phyloP scores from a whole-genome alignment of 2,113 vertebrate genomes.

The Aegotheles bennettii region DNA sequence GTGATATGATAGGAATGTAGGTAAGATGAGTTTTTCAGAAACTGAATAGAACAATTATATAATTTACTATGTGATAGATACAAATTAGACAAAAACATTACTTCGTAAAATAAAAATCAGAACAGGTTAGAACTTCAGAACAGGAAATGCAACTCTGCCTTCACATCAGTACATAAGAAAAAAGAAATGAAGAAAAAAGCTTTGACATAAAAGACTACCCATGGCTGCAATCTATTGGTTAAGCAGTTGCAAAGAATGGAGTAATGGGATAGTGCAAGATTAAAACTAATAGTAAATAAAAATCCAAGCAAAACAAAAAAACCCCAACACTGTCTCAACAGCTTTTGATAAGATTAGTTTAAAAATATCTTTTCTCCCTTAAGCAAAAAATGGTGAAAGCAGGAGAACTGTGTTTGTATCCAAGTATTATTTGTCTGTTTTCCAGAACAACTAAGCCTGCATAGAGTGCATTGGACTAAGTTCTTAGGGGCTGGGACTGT shows the following conservation, averaged over 20 bases:
- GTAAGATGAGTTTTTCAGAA: background rate
- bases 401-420: background rate
- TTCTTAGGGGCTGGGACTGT: background rate
- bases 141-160: background rate
- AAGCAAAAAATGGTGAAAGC: background rate
- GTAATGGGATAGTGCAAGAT: background rate
- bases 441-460: background rate
- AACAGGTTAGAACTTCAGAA: background rate
- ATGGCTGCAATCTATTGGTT: background rate
- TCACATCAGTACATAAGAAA: background rate
- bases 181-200: background rate
- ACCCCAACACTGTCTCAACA: background rate
- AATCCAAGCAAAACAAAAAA: background rate
- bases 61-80: background rate
- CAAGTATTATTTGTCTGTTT: background rate
- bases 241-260: conserved; percentile 6
- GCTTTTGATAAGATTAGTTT: background rate
- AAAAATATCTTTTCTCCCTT: background rate
- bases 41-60: background rate
- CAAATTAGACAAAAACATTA: background rate
- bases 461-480: background rate
- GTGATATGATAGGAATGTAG: background rate
- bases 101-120: background rate
- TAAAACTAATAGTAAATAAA: conserved; percentile 17
- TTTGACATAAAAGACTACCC: background rate